These are phyloP conservation scores for Amblyjoppa fuscipennis DNA, from an alignment of 2,888 invertebrate genomes.

Conservation along the genomic window DNA sequence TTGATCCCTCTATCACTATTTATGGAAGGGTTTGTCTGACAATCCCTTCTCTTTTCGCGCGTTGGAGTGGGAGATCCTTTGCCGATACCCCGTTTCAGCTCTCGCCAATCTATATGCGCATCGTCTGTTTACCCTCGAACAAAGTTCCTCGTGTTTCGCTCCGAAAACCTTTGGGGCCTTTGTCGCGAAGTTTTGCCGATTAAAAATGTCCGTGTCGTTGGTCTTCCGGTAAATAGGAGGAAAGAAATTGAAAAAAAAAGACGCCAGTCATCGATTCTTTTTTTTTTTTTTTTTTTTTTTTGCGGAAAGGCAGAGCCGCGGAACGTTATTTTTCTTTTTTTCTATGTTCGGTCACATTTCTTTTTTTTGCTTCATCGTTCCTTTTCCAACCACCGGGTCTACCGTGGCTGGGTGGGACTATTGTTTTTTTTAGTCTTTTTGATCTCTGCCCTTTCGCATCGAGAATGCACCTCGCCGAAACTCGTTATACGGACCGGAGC, in stretches of 20 bases:
- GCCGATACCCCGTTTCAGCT: neutral
- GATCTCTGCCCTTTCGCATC: neutral
- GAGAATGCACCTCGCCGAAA: neutral
- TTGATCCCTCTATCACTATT: conserved; percentile 44
- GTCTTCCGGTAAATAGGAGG: neutral
- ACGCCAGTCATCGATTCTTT: neutral
- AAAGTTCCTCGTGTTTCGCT: neutral
- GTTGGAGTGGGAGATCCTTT: neutral
- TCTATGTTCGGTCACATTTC: neutral
- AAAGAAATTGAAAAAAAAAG: neutral
- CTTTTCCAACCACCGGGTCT: no score
- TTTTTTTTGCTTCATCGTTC: neutral
- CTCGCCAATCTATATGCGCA: neutral
- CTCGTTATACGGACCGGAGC: neutral
- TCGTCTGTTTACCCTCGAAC: conserved; percentile 1
- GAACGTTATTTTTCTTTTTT: neutral
- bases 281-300: neutral
- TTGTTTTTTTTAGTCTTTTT: neutral
- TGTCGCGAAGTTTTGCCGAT: neutral
- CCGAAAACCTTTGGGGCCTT: neutral
- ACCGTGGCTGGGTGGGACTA: neutral
- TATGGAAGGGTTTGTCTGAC: conserved; percentile 40
- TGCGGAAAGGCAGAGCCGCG: neutral
- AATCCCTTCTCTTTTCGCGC: neutral
- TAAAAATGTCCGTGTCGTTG: neutral